Conservation (phyloP, 2,797 vertebrate species). For the Phrynocephalus guinanensis region DNA sequence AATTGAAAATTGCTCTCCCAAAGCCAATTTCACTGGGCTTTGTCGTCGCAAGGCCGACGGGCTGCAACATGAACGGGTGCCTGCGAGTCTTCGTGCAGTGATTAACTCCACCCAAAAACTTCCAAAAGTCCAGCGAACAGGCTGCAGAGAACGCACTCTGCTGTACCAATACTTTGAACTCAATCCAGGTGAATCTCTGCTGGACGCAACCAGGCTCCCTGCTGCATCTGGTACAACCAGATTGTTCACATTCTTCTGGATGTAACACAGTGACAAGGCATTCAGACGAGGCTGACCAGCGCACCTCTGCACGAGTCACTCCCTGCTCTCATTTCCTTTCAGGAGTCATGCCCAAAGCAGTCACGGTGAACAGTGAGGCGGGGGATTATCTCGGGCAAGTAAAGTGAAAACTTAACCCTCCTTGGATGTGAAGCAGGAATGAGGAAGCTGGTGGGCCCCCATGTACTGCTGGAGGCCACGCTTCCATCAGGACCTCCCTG, state of each 20-base stretch:
- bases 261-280: not conserved
- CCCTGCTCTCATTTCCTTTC: not conserved
- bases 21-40: not conserved
- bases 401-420: not conserved
- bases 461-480: rapidly evolving
- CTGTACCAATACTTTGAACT: not conserved
- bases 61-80: no score
- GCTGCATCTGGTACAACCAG: not conserved
- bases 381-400: no score
- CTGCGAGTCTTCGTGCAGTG: no score
- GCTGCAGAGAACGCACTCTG: not conserved
- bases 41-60: no score
- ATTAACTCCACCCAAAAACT: not conserved
- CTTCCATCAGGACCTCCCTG: not conserved
- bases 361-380: not conserved
- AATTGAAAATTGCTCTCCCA: no score
- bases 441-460: not conserved
- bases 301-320: not conserved
- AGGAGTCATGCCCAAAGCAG: not conserved
- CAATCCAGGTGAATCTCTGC: not conserved
- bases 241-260: not conserved
- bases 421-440: no score
- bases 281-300: not conserved
- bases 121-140: no score
- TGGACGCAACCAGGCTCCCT: no score